These are phyloP conservation scores for Sylvietta virens DNA, from an alignment of 2,113 vertebrate genomes.

Conservation along the genomic window DNA sequence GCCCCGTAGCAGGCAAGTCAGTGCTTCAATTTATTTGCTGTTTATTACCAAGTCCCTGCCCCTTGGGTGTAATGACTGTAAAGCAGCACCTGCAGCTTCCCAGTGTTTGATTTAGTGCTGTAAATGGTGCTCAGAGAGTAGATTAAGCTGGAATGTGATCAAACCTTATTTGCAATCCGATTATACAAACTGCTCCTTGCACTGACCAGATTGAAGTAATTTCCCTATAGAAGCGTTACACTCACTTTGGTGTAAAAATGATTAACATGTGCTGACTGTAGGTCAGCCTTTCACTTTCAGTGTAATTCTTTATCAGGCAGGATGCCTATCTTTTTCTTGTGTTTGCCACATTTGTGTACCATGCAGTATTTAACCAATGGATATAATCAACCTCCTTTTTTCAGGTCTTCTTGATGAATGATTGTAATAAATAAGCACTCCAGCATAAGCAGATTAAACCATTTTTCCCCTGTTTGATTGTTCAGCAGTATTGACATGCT, in stretches of 20 bases:
- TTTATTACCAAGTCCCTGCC: conserved; percentile 89
- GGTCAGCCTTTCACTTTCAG: conserved; percentile 78
- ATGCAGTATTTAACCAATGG: conserved; percentile 60
- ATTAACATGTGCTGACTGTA: conserved; percentile 85
- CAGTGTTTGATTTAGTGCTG: conserved; percentile 88
- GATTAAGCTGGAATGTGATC: conserved; percentile 96
- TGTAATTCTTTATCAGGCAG: conserved; percentile 76
- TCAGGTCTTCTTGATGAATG: conserved; percentile 56
- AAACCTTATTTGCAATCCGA: conserved; percentile 98
- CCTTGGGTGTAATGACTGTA: conserved; percentile 89
- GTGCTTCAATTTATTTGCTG: conserved; percentile 93
- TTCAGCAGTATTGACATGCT: conserved; percentile 68
- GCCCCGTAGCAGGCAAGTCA: conserved; percentile 91
- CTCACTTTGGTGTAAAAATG: conserved; percentile 87
- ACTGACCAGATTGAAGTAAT: conserved; percentile 89
- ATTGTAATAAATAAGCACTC: conserved; percentile 66
- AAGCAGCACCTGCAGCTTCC: conserved; percentile 86
- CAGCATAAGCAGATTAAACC: conserved; percentile 64
- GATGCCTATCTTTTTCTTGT: conserved; percentile 65
- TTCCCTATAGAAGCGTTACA: conserved; percentile 88
- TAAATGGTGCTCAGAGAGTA: conserved; percentile 88
- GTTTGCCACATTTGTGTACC: conserved; percentile 41
- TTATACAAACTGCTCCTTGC: conserved; percentile 92
- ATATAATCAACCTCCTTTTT: conserved; percentile 42
- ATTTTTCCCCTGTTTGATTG: conserved; percentile 56